phyloP scores from a whole-genome alignment of 2,113 vertebrate genomes.

The Hippoglossus stenolepis region DNA sequence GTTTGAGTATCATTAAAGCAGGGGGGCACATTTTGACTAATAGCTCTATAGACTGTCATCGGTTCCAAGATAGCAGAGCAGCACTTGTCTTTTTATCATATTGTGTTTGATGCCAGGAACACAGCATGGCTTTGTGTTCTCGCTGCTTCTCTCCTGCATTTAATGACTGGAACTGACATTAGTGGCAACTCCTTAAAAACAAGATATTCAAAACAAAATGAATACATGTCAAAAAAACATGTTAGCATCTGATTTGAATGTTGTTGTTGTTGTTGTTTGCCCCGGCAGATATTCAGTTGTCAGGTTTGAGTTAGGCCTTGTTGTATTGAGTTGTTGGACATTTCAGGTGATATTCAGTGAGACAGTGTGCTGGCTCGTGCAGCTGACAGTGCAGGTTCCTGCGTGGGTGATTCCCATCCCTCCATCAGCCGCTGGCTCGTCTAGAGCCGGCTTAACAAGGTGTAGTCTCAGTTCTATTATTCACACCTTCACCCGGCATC shows the following conservation, averaged over 20 bases:
- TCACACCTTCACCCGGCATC: slow-evolving; percentile 43
- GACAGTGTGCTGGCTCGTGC: slow-evolving; percentile 19
- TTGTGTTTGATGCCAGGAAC: slow-evolving; percentile 31
- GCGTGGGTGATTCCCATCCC: slow-evolving; percentile 16
- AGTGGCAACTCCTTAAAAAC: slow-evolving; percentile 22
- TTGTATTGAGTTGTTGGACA: slow-evolving; percentile 31
- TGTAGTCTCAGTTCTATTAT: slow-evolving; percentile 67
- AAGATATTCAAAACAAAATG: slow-evolving; percentile 31
- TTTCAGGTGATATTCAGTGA: slow-evolving; percentile 42
- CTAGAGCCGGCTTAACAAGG: slow-evolving; percentile 17
- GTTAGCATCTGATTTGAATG: slow-evolving; percentile 8
- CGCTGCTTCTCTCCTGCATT: slow-evolving; percentile 27
- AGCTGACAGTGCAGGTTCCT: slow-evolving; percentile 22
- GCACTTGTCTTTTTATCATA: slow-evolving; percentile 33
- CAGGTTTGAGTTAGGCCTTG: slow-evolving; percentile 8
- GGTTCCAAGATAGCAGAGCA: slow-evolving; percentile 25
- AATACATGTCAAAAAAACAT: slow-evolving; percentile 25
- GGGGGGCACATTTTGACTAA: slow-evolving; percentile 42
- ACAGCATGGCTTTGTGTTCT: slow-evolving; percentile 38
- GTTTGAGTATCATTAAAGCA: slow-evolving; percentile 29
- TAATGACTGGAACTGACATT: slow-evolving; percentile 41
- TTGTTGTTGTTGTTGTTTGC: neutral
- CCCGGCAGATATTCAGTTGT: neutral
- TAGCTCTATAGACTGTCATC: slow-evolving; percentile 35
- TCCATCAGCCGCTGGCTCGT: slow-evolving; percentile 38